Evolutionary conservation across 2,113 vertebrate species (phyloP).

Genomic region (Myrmophylax atrothorax): DNA sequence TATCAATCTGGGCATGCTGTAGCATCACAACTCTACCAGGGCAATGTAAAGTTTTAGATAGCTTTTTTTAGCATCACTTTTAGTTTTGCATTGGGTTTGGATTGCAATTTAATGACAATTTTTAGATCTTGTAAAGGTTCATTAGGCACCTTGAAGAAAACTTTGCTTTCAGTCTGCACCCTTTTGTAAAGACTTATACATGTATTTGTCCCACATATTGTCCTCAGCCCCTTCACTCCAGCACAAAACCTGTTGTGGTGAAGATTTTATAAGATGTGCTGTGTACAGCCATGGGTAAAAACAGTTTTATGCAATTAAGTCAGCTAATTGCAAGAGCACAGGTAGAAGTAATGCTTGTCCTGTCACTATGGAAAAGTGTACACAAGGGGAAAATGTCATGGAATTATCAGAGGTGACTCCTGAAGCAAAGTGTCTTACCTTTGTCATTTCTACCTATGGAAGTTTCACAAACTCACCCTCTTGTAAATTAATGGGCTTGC

Average conservation of each 20-base stretch:
- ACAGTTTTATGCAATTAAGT: background rate
- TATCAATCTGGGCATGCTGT: background rate
- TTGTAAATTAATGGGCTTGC: background rate
- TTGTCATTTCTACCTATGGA: background rate
- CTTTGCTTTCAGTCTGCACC: background rate
- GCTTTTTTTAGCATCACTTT: background rate
- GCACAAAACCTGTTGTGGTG: background rate
- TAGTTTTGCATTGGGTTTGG: background rate
- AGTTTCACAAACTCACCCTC: background rate
- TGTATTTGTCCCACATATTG: background rate
- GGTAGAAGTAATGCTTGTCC: background rate
- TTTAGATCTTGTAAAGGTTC: background rate
- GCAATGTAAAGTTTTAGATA: background rate
- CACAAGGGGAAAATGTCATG: background rate
- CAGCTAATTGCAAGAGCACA: background rate
- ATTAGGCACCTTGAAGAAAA: background rate
- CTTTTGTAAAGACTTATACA: fast-evolving
- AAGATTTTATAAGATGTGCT: background rate
- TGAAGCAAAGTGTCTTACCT: background rate
- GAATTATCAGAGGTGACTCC: background rate
- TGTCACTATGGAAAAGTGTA: background rate
- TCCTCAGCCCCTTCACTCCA: background rate
- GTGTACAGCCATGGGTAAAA: background rate
- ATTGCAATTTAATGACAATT: background rate
- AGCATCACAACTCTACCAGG: background rate